Percentiles rank a stretch among this genome's conserved stretches.
phyloP scores from a whole-genome alignment of 2,113 vertebrate genomes.

The Serilophus lunatus region DNA sequence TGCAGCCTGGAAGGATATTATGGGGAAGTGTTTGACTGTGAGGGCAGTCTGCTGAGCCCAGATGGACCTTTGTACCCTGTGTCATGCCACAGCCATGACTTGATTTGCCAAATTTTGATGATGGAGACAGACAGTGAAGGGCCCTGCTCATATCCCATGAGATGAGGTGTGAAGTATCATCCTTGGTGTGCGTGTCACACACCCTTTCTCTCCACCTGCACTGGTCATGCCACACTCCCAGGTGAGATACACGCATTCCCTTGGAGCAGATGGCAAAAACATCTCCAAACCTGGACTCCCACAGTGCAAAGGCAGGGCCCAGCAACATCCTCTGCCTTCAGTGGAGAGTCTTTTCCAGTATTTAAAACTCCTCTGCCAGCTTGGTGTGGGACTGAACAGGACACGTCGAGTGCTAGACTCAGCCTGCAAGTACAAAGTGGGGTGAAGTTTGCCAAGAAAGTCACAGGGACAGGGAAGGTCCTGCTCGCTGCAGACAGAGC shows the following conservation, averaged over 20 bases:
- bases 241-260: conserved; percentile 65
- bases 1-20: not conserved
- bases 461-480: fast-evolving
- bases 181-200: not conserved
- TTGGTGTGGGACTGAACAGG: not conserved
- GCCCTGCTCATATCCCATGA: not conserved
- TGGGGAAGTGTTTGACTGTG: not conserved
- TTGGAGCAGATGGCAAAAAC: conserved; percentile 83
- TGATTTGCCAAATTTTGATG: not conserved
- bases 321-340: not conserved
- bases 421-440: not conserved
- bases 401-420: not conserved
- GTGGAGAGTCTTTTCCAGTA: not conserved
- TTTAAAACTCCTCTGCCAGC: not conserved
- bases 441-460: not conserved
- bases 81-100: not conserved
- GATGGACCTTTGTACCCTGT: not conserved
- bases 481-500: not conserved
- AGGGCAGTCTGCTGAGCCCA: not conserved
- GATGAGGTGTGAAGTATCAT: not conserved
- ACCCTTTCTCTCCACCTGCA: not conserved
- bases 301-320: not conserved
- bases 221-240: not conserved
- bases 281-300: conserved; percentile 50
- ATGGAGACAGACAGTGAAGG: not conserved